phyloP scores from a whole-genome alignment of 2,797 vertebrate species.

The Okamejei kenojei region DNA sequence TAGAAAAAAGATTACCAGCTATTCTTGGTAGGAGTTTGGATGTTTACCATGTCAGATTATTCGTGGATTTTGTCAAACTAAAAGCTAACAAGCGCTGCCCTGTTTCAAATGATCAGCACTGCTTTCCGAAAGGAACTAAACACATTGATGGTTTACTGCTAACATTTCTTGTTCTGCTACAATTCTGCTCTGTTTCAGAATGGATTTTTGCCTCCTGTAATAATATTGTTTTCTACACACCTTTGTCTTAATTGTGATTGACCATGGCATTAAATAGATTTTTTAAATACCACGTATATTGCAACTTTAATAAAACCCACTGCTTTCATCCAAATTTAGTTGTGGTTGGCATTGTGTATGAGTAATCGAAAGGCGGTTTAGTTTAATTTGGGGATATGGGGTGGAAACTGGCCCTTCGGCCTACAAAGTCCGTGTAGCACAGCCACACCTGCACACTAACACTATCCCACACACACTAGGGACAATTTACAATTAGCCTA shows the following conservation, averaged over 20 bases:
- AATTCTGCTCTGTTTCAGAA: background rate
- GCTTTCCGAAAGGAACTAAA: background rate
- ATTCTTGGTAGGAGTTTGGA: background rate
- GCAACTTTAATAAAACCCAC: background rate
- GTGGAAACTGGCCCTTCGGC: no score
- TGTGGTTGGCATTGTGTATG: background rate
- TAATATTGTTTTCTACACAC: background rate
- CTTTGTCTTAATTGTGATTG: background rate
- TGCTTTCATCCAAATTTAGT: background rate
- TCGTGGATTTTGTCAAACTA: background rate
- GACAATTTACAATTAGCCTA: no score
- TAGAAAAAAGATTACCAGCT: background rate
- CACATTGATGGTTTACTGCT: slow-evolving; percentile 21
- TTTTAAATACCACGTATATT: background rate
- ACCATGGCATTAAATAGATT: background rate
- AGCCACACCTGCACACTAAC: no score
- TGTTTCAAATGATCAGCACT: background rate
- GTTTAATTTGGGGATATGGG: no score
- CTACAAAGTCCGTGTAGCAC: no score
- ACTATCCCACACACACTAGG: no score
- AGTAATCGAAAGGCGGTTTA: background rate
- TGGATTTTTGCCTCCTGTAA: background rate
- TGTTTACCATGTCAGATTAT: background rate
- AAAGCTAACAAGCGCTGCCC: background rate
- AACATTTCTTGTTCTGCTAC: no score